Percentiles rank a stretch among this genome's conserved stretches.
Evolutionary conservation across 2,797 vertebrate genomes (phyloP).

Genomic region (Anguilla megastoma): DNA sequence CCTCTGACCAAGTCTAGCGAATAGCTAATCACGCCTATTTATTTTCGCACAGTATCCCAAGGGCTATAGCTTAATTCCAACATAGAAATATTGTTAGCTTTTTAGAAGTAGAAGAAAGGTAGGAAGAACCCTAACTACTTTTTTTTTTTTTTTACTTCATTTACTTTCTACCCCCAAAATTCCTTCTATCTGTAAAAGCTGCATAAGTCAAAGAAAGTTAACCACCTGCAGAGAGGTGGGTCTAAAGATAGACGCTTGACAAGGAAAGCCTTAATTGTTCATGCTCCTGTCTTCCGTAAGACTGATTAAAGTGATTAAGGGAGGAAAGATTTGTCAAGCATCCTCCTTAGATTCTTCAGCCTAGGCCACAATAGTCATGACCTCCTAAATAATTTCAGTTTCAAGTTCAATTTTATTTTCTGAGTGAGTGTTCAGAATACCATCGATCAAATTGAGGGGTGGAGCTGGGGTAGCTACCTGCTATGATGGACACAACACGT

Average conservation of each 20-base stretch:
- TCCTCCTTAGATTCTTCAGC: not conserved
- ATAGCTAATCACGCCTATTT: not conserved
- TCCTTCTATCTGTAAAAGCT: not conserved
- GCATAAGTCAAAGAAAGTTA: not conserved
- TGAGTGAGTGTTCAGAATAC: not conserved
- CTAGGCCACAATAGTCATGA: not conserved
- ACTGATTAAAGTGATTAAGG: constrained; percentile 39
- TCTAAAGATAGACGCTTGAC: constrained; percentile 11
- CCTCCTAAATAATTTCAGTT: not conserved
- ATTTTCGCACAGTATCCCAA: not conserved
- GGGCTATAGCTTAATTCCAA: too few species aligned
- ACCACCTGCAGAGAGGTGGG: not conserved
- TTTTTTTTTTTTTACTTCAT: too few species aligned
- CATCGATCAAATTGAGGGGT: constrained; percentile 13
- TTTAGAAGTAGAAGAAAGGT: not conserved
- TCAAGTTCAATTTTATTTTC: not conserved
- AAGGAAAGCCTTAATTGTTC: not conserved
- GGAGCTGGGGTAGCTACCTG: too few species aligned
- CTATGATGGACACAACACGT: too few species aligned
- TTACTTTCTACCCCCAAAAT: not conserved
- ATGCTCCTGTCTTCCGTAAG: constrained; percentile 20
- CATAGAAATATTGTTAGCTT: too few species aligned
- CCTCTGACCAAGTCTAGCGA: not conserved
- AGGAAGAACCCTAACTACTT: not conserved
- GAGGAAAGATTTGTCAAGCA: constrained; percentile 23